Percentiles rank a stretch among this genome's conserved stretches.
Evolutionary conservation across 2,888 invertebrate genomes (phyloP).

Genomic region (Drosophila seclusa): DNA sequence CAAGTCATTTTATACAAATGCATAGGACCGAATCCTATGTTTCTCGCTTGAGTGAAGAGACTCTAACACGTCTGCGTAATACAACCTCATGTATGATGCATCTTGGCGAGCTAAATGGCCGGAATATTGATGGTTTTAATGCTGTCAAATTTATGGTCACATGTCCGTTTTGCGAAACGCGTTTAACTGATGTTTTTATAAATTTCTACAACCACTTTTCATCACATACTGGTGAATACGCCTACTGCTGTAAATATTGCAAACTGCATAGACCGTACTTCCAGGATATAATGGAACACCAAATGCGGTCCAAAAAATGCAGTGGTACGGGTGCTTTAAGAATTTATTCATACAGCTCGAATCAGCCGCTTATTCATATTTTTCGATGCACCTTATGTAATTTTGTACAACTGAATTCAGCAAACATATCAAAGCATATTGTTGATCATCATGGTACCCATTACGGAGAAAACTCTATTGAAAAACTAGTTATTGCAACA

Average conservation of each 20-base stretch:
- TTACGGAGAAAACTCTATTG: neutral
- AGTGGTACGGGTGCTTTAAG: neutral
- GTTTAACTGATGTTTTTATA: constrained; percentile 1
- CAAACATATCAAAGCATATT: constrained; percentile 27
- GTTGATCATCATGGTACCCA: constrained; percentile 19
- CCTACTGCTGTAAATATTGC: constrained; percentile 22
- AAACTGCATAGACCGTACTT: constrained; percentile 14
- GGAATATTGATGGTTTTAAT: neutral
- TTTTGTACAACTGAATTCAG: constrained; percentile 32
- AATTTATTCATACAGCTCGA: constrained; percentile 12
- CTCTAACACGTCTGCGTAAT: constrained; percentile 1
- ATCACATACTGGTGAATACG: constrained; percentile 29
- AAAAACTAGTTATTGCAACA: constrained; percentile 20
- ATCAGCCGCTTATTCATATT: constrained; percentile 8
- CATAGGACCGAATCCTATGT: constrained; percentile 31
- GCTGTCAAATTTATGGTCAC: neutral
- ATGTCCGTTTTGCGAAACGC: constrained; percentile 20
- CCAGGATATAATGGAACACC: constrained; percentile 13
- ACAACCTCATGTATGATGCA: constrained; percentile 1
- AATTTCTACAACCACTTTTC: constrained; percentile 30
- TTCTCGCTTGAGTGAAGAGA: constrained; percentile 18
- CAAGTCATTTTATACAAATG: constrained; percentile 19
- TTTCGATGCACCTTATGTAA: constrained; percentile 29
- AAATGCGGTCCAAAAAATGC: constrained; percentile 18
- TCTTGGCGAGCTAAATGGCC: neutral